A percentile compares a stretch with the other conserved stretches of the same genome.
phyloP scores from a whole-genome alignment of 2,113 vertebrate species.

The Cyphotilapia sp. region DNA sequence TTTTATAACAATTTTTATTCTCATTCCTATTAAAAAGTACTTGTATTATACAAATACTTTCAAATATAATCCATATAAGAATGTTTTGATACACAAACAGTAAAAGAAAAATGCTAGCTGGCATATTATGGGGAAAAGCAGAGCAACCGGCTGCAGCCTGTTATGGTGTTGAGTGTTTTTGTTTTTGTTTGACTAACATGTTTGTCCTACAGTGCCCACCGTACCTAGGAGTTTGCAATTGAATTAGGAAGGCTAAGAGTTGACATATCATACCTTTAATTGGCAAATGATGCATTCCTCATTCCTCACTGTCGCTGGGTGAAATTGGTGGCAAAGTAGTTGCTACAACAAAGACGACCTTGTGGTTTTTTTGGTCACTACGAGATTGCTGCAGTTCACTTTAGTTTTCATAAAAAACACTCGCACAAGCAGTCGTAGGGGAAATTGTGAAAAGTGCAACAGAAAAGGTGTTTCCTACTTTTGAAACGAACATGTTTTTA shows the following conservation, averaged over 20 bases:
- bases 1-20: not conserved
- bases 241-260: not conserved
- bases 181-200: not conserved
- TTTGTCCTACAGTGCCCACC: not conserved
- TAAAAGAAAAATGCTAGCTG: not conserved
- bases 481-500: not conserved
- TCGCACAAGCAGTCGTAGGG: not conserved
- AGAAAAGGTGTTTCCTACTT: not conserved
- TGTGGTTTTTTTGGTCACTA: not conserved
- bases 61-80: not conserved
- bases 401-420: not conserved
- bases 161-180: not conserved
- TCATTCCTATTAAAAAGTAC: not conserved
- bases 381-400: not conserved
- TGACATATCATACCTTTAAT: not conserved
- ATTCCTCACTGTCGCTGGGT: not conserved
- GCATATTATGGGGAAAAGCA: not conserved
- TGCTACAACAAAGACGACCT: not conserved
- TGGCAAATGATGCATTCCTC: not conserved
- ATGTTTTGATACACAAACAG: not conserved
- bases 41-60: not conserved
- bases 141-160: rapidly evolving
- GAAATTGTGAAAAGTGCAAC: not conserved
- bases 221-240: not conserved
- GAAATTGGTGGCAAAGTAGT: not conserved